Conservation (phyloP, 1,140 invertebrate species). For the Pogonomyrmex californicus region DNA sequence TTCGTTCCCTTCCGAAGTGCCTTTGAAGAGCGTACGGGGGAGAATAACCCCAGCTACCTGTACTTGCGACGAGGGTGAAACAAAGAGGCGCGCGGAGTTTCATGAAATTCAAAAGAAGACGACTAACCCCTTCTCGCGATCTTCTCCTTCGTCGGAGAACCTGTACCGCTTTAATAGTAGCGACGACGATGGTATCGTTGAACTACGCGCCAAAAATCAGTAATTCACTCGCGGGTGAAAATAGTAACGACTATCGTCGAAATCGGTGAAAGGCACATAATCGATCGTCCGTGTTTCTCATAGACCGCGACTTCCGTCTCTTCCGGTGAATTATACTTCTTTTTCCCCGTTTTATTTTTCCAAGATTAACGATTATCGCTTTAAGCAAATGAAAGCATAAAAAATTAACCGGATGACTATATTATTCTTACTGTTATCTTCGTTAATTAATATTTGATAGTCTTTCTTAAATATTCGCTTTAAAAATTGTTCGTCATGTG, state of each 20-base stretch:
- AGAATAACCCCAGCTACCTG: constrained; percentile 77
- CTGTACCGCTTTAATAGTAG: not conserved
- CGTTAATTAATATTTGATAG: constrained; percentile 15
- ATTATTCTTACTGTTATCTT: not conserved
- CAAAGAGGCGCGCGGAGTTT: constrained; percentile 80
- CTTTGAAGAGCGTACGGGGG: constrained; percentile 55
- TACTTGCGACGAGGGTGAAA: constrained; percentile 81
- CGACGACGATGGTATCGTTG: constrained; percentile 13
- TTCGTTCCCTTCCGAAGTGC: constrained; percentile 57
- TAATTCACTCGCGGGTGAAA: constrained; percentile 68
- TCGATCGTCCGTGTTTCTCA: constrained; percentile 26
- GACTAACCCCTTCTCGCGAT: constrained; percentile 73
- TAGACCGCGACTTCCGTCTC: not conserved
- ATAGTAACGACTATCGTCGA: constrained; percentile 57
- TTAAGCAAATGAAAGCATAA: not conserved
- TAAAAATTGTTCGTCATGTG: not conserved
- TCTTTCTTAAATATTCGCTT: not conserved
- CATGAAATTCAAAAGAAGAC: constrained; percentile 81
- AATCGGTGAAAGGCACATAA: constrained; percentile 25
- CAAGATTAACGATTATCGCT: constrained; percentile 16
- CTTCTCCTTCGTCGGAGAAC: not conserved
- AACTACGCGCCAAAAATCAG: constrained; percentile 63
- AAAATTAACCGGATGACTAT: not conserved
- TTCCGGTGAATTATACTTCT: not conserved
- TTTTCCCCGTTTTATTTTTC: not conserved